A percentile compares a stretch with the other conserved stretches of the same genome.
phyloP scores from a whole-genome alignment of 2,797 vertebrate species.

The Erithacus rubecula region DNA sequence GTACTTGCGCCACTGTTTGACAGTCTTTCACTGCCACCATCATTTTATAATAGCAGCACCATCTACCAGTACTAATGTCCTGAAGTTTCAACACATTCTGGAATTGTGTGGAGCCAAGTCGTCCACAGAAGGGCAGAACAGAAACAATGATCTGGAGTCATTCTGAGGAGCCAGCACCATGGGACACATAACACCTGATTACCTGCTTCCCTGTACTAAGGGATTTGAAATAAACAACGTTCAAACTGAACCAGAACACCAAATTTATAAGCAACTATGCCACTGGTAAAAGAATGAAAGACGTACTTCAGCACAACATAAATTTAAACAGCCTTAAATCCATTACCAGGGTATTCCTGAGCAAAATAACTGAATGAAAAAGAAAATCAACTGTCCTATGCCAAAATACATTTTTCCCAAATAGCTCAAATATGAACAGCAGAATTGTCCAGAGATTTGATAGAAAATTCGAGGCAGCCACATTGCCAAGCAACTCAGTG shows the following conservation, averaged over 20 bases:
- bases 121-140: neutral
- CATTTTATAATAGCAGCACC: neutral
- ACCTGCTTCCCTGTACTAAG: neutral
- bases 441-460: constrained; percentile 54
- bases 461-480: constrained; percentile 78
- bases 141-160: neutral
- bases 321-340: constrained; percentile 26
- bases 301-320: constrained; percentile 17
- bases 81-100: neutral
- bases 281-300: constrained; percentile 55
- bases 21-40: neutral
- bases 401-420: constrained; percentile 78
- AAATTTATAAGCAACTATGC: constrained; percentile 59
- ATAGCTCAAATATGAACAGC: constrained; percentile 64
- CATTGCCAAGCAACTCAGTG: constrained; percentile 65
- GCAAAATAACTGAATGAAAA: constrained; percentile 49
- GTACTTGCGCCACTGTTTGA: neutral
- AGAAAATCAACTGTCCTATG: constrained; percentile 55
- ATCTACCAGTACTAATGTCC: neutral
- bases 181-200: neutral
- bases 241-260: constrained; percentile 32
- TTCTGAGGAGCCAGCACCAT: neutral
- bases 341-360: constrained; percentile 25
- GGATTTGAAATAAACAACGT: constrained; percentile 52
- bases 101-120: neutral